Evolutionary conservation across 2,888 invertebrate genomes (phyloP), one percentile per base, ranked within the genome.

Genomic region (Malacosoma neustria): DNA sequence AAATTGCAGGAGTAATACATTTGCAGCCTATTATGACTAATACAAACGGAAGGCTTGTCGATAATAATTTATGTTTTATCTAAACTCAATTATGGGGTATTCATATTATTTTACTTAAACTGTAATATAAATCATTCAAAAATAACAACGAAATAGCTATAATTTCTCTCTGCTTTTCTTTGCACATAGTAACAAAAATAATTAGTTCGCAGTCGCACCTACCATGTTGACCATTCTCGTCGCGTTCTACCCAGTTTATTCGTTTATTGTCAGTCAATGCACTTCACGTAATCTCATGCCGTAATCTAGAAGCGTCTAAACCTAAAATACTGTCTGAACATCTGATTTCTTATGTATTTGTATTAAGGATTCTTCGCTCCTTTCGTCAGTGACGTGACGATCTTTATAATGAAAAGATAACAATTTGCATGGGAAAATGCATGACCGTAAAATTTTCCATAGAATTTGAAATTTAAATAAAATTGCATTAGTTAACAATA

Each of bases 301-400:
- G 42, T 38, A 38, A 42, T 42, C 34, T 37, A 34, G 30, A 11
- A 22, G 11, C 13, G 13, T 13, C 35, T 13, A 31, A 29, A 30
- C 30, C 31, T 32, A 31, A 30, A 34, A 30, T 32, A 32, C 35
- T 15, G 34, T 34, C 32, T 34, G 47, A 48, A 47, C 47, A 48
- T 41, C 33, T 34, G 22, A 42, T 45, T 36, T 39, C 42, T 40
- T 32, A 57, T 53, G 50, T 43, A 57, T 48, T 47, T 44, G 51
- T 49, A 51, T 52, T 48, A 46, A 34, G 45, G 46, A 54, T 47
- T 51, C 39, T 39, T 35, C 35, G 40, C 31, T 40, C 42, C 37
- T 35, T 39, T 40, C 40, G 35, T 36, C 49, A 33, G 34, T 34
- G 33, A 57, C 62, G 57, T 61, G 60, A 47, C 43, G 40, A 49